Evolutionary conservation across 2,888 invertebrate genomes (phyloP).

Genomic region (Sinodicranocentrus sp.): DNA sequence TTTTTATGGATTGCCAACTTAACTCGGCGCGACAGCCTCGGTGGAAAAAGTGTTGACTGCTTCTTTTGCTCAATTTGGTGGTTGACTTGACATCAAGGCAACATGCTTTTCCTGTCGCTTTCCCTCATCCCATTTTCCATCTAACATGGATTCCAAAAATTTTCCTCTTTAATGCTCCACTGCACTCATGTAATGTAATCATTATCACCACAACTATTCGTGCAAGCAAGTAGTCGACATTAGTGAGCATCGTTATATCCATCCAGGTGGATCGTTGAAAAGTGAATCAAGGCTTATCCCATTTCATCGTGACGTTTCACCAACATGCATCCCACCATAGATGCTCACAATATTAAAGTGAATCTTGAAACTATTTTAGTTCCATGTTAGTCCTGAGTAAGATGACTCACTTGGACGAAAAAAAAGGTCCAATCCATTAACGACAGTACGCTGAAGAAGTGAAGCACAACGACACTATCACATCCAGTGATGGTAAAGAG

Average conservation of each 20-base stretch:
- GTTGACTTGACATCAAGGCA: conserved; percentile 58
- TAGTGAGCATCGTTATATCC: conserved; percentile 16
- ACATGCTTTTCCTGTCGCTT: conserved; percentile 64
- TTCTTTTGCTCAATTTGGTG: conserved; percentile 61
- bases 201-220: conserved; percentile 51
- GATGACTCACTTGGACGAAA: no score
- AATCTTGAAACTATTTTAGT: neutral
- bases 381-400: no score
- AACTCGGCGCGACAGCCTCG: conserved; percentile 52
- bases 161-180: conserved; percentile 53
- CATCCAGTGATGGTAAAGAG: no score
- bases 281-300: conserved; percentile 42
- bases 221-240: conserved; percentile 15
- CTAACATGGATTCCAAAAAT: no score
- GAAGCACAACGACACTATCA: no score
- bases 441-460: no score
- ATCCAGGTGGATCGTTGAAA: conserved; percentile 46
- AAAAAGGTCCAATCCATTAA: no score
- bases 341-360: no score
- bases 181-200: conserved; percentile 35
- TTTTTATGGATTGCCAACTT: conserved; percentile 61
- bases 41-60: conserved; percentile 49
- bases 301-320: no score
- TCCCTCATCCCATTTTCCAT: conserved; percentile 2
- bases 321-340: no score